These are phyloP conservation scores for Brachionus manjavacas DNA, from an alignment of 1,140 invertebrate species.

Conservation along the genomic window DNA sequence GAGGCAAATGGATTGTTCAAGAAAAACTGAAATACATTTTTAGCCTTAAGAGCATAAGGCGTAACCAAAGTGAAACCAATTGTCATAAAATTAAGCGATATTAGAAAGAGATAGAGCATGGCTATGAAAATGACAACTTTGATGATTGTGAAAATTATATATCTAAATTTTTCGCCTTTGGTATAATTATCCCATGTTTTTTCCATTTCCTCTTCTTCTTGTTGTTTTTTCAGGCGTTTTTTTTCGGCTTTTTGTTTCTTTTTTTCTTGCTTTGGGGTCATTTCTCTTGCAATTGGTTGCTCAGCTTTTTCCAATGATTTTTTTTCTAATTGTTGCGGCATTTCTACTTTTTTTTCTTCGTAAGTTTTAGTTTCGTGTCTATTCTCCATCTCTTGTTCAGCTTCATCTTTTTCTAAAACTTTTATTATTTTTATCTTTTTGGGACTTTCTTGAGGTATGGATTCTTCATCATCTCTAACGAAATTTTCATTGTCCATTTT, in stretches of 20 bases:
- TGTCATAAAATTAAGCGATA: conserved; percentile 11
- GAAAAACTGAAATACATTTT: conserved; percentile 45
- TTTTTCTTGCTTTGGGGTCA: not conserved
- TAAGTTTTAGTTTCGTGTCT: not conserved
- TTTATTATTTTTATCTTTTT: not conserved
- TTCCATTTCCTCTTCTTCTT: conserved; percentile 6
- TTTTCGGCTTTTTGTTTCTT: not conserved
- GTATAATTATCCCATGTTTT: not conserved
- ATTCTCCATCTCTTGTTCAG: not conserved
- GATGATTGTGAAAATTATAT: not conserved
- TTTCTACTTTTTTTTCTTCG: not conserved
- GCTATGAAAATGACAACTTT: conserved; percentile 10
- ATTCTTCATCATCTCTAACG: not conserved
- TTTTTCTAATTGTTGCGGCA: not conserved
- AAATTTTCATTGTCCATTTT: not conserved
- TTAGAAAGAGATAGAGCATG: not conserved
- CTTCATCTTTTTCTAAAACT: not conserved
- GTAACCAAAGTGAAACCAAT: not conserved
- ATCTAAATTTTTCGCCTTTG: not conserved
- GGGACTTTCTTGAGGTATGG: not conserved
- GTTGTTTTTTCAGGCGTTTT: not conserved
- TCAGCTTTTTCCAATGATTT: not conserved
- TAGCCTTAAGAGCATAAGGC: not conserved
- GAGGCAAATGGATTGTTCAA: conserved; percentile 62
- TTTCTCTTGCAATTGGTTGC: not conserved